Evolutionary conservation across 2,113 vertebrate species (phyloP).

Genomic region (Sarotherodon lohbergeri): DNA sequence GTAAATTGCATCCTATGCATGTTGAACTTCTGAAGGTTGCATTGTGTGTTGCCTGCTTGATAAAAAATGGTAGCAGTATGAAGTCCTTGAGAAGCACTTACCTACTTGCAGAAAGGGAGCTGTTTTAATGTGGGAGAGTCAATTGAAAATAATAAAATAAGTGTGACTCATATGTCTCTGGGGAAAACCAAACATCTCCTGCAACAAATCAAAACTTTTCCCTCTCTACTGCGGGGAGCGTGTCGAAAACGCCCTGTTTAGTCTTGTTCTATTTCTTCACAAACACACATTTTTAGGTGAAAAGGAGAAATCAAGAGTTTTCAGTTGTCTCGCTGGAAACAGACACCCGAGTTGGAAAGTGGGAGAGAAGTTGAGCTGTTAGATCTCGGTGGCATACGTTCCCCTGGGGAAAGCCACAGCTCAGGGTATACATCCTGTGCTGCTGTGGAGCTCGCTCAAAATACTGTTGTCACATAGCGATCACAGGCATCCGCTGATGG

Average conservation of each 20-base stretch:
- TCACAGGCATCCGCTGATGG: slow-evolving; percentile 62
- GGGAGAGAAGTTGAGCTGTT: slow-evolving; percentile 68
- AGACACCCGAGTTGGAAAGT: slow-evolving; percentile 69
- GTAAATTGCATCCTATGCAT: neutral
- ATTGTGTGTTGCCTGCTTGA: neutral
- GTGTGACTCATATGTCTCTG: slow-evolving; percentile 53
- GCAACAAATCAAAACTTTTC: slow-evolving; percentile 67
- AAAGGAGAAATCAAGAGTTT: slow-evolving; percentile 67
- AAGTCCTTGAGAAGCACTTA: neutral
- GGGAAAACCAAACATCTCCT: slow-evolving; percentile 65
- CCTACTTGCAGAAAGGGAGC: slow-evolving; percentile 16
- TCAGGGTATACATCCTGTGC: slow-evolving; percentile 56
- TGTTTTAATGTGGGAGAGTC: slow-evolving; percentile 25
- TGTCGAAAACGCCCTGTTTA: slow-evolving; percentile 69
- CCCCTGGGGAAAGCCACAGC: slow-evolving; percentile 55
- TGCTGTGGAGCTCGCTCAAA: slow-evolving; percentile 50
- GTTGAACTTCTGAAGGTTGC: neutral
- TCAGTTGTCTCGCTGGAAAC: slow-evolving; percentile 65
- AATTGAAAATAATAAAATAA: slow-evolving; percentile 58
- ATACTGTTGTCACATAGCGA: slow-evolving; percentile 69
- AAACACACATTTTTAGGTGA: slow-evolving; percentile 68
- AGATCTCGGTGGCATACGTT: slow-evolving; percentile 63
- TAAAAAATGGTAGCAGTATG: neutral
- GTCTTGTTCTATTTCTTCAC: slow-evolving; percentile 71
- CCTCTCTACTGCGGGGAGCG: slow-evolving; percentile 32